Evolutionary conservation across 2,797 vertebrate species (phyloP), one percentile per base, ranked within the genome.

Genomic region (Tympanoctomys barrerae): DNA sequence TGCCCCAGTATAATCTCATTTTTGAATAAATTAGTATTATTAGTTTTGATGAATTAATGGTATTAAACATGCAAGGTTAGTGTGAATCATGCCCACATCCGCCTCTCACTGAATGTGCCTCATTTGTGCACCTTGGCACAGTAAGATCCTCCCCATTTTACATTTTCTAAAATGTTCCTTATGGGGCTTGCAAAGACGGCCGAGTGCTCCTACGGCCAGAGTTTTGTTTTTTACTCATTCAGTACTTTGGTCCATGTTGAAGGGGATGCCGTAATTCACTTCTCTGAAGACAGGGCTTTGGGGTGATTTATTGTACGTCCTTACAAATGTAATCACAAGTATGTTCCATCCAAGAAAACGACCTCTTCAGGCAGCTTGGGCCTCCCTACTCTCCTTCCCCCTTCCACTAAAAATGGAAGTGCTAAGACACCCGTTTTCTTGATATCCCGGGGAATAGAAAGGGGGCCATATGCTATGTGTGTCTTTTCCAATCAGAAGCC

Each of bases 31-130:
- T 98, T 98, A 98, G 98, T 98, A 97, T 98, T 98, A 98, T 98
- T 98, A 98, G 96, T 98, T 98, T 98, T 97, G 98, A 98, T 92
- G 95, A 98, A 98, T 98, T 98, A 98, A 98, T 98, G 97, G 98
- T 97, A 98, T 98, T 98, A 98, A 97, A 97, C 97, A 96, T 98
- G 96, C 97, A 97, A 97, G 98, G 98, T 97, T 98, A 97, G 95
- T 97, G 97, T 97, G 97, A 98, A 98, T 98, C 98, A 98, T 83
- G 97, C 97, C 97, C 97, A 98, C 68, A 89, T 94, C 78, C 54
- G 90, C 97, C 97, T 97, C 91, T 97, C 98, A 97, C 95, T 96
- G 95, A 97, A 97, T 85, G 84, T 97, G 93, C 42, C 96, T 98
- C 97, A 87, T 96, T 97, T 10, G 82, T 80, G 87, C 93, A 86